Conservation (phyloP, 2,797 vertebrate species). For the Austrolebias charrua region DNA sequence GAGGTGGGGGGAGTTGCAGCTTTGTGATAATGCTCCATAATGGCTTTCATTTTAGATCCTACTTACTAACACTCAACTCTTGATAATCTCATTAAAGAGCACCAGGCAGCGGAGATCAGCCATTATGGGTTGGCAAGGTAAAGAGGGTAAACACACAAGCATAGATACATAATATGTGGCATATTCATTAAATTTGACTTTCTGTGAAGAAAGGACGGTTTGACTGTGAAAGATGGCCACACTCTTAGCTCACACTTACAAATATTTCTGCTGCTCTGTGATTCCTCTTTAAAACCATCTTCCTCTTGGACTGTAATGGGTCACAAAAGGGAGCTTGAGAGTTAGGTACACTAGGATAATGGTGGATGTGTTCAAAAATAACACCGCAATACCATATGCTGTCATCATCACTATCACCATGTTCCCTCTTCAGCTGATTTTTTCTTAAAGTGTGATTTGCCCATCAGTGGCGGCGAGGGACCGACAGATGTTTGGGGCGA, state of each 20-base stretch:
- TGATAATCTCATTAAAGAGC: conserved; percentile 87
- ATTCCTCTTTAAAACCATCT: conserved; percentile 56
- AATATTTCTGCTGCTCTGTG: conserved; percentile 27
- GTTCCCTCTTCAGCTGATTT: conserved; percentile 53
- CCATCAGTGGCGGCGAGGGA: conserved; percentile 40
- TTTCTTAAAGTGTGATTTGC: conserved; percentile 57
- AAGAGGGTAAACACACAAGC: conserved; percentile 33
- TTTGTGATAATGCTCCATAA: conserved; percentile 86
- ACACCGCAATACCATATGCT: conserved; percentile 51
- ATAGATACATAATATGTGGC: conserved; percentile 18
- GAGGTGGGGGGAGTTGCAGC: conserved; percentile 54
- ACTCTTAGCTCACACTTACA: conserved; percentile 28
- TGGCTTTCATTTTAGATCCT: conserved; percentile 88
- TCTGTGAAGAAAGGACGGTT: conserved; percentile 17
- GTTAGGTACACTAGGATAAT: conserved; percentile 60
- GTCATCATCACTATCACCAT: conserved; percentile 53
- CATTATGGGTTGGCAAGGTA: conserved; percentile 39
- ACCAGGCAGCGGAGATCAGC: conserved; percentile 63
- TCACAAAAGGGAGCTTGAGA: conserved; percentile 69
- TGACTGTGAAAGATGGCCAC: conserved; percentile 20
- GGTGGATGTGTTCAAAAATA: conserved; percentile 69
- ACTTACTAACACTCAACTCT: conserved; percentile 86
- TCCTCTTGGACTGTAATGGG: conserved; percentile 65
- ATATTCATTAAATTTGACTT: conserved; percentile 32
- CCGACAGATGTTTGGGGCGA: conserved; percentile 49